phyloP scores from a whole-genome alignment of 2,888 invertebrate species.

The Nineta flava region DNA sequence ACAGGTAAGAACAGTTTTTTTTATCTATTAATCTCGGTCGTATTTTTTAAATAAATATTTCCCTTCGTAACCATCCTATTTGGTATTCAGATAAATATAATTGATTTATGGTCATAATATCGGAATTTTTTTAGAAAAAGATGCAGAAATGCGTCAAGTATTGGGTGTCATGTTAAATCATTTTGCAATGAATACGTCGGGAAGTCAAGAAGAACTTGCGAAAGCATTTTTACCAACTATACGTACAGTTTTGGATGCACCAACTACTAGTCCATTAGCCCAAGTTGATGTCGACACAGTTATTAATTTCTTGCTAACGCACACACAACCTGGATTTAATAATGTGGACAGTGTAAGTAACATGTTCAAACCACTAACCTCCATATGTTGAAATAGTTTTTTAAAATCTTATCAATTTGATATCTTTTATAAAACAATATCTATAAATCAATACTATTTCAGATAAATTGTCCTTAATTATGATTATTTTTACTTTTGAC shows the following conservation, averaged over 20 bases:
- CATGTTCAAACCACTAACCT: too few species aligned
- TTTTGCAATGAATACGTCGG: slow-evolving; percentile 33
- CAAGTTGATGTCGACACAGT: slow-evolving; percentile 61
- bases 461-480: too few species aligned
- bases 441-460: too few species aligned
- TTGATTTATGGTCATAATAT: too few species aligned
- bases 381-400: too few species aligned
- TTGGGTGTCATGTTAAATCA: slow-evolving; percentile 56
- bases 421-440: too few species aligned
- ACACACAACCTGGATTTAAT: slow-evolving; percentile 35
- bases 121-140: slow-evolving; percentile 37
- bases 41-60: too few species aligned
- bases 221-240: slow-evolving; percentile 62
- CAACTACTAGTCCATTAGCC: slow-evolving; percentile 54
- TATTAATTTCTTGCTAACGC: slow-evolving; percentile 56
- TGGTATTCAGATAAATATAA: too few species aligned
- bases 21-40: too few species aligned
- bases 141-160: slow-evolving; percentile 46
- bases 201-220: slow-evolving; percentile 40
- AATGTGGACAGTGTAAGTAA: slow-evolving; percentile 4
- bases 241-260: slow-evolving; percentile 53
- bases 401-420: too few species aligned
- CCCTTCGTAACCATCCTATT: too few species aligned
- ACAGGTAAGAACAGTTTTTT: slow-evolving; percentile 32
- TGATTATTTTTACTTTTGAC: too few species aligned